Base-by-base conservation (phyloP, 2,113 vertebrate species). In the Ciconia boyciana region DNA sequence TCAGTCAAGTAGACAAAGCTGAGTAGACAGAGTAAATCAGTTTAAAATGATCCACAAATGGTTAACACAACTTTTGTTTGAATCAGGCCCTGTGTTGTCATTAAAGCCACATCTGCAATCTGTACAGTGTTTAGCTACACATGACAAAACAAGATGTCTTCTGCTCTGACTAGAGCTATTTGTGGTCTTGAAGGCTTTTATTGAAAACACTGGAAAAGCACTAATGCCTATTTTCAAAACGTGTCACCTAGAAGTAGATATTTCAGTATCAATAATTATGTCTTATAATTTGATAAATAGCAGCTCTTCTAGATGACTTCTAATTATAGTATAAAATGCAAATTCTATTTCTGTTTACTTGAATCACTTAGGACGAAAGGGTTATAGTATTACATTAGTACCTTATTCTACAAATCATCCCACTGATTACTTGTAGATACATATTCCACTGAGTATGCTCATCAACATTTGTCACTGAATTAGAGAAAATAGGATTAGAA, bases 181-280 rank as follows among this genome's bases (percentile, higher is more conserved):
- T 93, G 55, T 28, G 4, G 71, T 81, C 48, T 81, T 82, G 34
- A 79, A 94, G 58, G 11, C 11, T 80, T 82, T 91, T 84, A 69
- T 3, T 72, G 24, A 84, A 87, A 94, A 89, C 54, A 65, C 66
- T 62, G 44, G 52, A 87, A 89, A 94, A 89, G 17, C 19, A 79
- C 29, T 76, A 89, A 76, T 58, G 54, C 9, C 43, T 93, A 91
- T 94, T 96, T 96, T 85, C 81, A 92, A 94, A 91, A 89, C 0
- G 9, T 91, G 43, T 87, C 80, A 65, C 34, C 57, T 83, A 94
- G 65, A 92, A 96, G 57, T 82, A 92, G 81, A 49, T 94, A 96
- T 96, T 95, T 96, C 94, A 83, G 44, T 96, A 91, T 87, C 87
- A 91, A 86, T 96, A 95, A 95, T 94, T 96, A 57, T 78, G 51